Evolutionary conservation across 2,888 invertebrate genomes (phyloP), one percentile per base, ranked within the genome.

Genomic region (Noctua fimbriata): DNA sequence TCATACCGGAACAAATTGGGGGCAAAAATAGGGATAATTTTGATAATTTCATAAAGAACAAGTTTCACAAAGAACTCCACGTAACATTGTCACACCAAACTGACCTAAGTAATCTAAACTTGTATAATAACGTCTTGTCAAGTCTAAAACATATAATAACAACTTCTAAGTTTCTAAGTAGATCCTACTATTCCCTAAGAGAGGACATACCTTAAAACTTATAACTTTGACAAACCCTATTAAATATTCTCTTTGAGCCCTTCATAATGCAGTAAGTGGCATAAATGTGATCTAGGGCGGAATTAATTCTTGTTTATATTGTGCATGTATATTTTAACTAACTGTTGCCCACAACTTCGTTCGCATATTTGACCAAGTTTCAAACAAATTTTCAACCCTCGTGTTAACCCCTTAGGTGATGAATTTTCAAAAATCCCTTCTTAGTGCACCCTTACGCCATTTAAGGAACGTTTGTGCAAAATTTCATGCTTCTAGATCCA

Each of bases 181-280:
- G 18, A 21, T 65, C 14, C n/a, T 63, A 67, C 36, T 72, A 75
- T 76, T 73, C 69, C n/a, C 58, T 69, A 41, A 63, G 69, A 41
- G 66, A 9, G 49, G 49, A 58, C 63, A 55, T 72, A 81, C 70
- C 73, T 78, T 66, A 41, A 78, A 83, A 80, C 67, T 73, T 78
- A 71, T 69, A 84, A 84, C 76, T 69, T 72, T 74, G 69, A 79
- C 18, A 71, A 67, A 73, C 32, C 67, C 55, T 69, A 87, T 87
- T 86, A 78, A 12, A 52, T 58, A 86, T 86, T 87, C 86, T 78
- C 84, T 87, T 76, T 83, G 76, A 72, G 24, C 60, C 36, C 69
- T 36, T 58, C 75, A 58, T 76, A 83, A 71, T 44, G 63, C 24
- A 67, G 28, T 84, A 73, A 74, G 41, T 63, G 58, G 36, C n/a